Percentiles rank a stretch among this genome's conserved stretches.
Evolutionary conservation across 2,888 invertebrate species (phyloP).

Genomic region (Empis livida): DNA sequence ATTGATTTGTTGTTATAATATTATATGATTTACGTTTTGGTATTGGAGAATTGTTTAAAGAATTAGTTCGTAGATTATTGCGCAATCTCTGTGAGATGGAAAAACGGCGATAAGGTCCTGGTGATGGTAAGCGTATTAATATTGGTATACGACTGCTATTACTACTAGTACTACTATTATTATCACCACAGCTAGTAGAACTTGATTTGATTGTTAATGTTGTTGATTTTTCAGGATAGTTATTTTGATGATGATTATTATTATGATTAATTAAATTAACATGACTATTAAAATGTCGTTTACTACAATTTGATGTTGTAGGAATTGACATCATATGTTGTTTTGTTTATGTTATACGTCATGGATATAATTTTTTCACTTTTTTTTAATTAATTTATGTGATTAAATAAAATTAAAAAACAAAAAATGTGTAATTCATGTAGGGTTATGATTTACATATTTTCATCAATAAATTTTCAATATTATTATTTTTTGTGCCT

Average conservation of each 20-base stretch:
- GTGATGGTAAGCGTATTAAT: constrained; percentile 15
- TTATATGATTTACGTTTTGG: background rate
- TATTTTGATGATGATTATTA: too few species aligned
- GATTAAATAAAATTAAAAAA: too few species aligned
- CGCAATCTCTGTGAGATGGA: constrained; percentile 55
- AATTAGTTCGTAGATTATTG: constrained; percentile 32
- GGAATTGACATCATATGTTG: constrained; percentile 8
- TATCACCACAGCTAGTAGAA: too few species aligned
- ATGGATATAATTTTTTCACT: background rate
- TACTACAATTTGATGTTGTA: constrained; percentile 8
- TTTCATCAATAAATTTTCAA: too few species aligned
- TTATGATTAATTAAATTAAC: too few species aligned
- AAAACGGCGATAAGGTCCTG: constrained; percentile 41
- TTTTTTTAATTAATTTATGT: too few species aligned
- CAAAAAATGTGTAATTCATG: too few species aligned
- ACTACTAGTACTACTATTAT: too few species aligned
- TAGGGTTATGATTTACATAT: too few species aligned
- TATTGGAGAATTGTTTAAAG: background rate
- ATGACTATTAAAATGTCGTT: constrained; percentile 6
- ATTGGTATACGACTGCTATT: background rate
- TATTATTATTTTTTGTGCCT: background rate
- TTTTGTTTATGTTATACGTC: constrained; percentile 3
- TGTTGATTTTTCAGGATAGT: too few species aligned
- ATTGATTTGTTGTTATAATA: background rate
- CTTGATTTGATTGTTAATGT: too few species aligned